Percentiles rank a stretch among this genome's conserved stretches.
These are phyloP conservation scores for Coccyzus lansbergi DNA, from an alignment of 2,797 vertebrate species.

Conservation along the genomic window DNA sequence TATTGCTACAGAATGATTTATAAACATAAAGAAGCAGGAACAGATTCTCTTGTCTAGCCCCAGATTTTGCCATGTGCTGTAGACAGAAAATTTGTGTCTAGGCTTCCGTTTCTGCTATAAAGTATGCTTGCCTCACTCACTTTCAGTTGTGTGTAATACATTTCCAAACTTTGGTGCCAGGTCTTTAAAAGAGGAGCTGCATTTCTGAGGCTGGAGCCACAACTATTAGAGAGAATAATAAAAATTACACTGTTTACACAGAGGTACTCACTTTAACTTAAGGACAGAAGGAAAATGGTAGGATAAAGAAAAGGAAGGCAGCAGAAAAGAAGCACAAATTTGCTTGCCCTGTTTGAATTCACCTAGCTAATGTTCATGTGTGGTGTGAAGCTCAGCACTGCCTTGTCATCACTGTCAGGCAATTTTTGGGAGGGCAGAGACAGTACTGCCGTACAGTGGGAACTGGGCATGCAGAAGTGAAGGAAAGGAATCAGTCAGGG, in stretches of 20 bases:
- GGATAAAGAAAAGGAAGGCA: background rate
- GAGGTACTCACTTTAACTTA: background rate
- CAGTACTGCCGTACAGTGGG: too few relatives aligned
- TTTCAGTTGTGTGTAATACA: background rate
- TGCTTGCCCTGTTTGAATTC: background rate
- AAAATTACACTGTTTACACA: background rate
- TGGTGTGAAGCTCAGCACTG: background rate
- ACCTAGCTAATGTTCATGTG: fast-evolving
- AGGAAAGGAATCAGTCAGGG: background rate
- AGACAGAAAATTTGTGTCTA: background rate
- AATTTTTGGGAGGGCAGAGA: too few relatives aligned
- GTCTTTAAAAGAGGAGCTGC: background rate
- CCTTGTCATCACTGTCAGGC: background rate
- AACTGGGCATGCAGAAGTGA: background rate
- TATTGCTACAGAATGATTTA: background rate
- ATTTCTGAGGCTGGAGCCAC: background rate
- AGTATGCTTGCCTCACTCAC: background rate
- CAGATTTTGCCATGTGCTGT: background rate
- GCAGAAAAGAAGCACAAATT: background rate
- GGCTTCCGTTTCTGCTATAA: background rate
- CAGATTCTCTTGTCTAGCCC: background rate
- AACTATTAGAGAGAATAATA: background rate
- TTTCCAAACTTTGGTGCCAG: background rate
- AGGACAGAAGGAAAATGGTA: background rate
- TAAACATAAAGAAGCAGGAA: background rate